phyloP scores from a whole-genome alignment of 1,140 invertebrate genomes.

The Drosophila novamexicana region DNA sequence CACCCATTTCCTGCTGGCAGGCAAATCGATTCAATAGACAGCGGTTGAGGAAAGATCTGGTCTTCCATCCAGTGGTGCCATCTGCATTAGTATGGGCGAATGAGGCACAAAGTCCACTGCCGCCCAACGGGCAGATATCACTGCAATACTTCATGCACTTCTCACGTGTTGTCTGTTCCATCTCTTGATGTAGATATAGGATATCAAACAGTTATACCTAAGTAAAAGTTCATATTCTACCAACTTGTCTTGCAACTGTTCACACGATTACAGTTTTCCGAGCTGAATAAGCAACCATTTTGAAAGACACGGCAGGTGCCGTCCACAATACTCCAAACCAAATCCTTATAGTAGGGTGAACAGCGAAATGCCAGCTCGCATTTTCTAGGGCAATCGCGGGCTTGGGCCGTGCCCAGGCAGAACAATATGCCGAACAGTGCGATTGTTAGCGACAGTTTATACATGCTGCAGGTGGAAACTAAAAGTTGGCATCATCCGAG shows the following conservation, averaged over 20 bases:
- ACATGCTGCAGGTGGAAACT: conserved; percentile 20
- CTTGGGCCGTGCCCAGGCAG: conserved; percentile 19
- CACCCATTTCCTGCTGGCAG: conserved; percentile 31
- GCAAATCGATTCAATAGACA: conserved; percentile 28
- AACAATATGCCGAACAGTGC: conserved; percentile 12
- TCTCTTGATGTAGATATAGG: neutral
- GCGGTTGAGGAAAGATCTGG: conserved; percentile 1
- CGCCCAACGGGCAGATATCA: neutral
- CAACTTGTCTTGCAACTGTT: conserved; percentile 23
- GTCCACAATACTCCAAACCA: conserved; percentile 45
- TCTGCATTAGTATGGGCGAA: neutral
- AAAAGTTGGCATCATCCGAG: neutral
- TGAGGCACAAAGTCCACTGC: conserved; percentile 12
- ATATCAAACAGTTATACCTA: neutral
- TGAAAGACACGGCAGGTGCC: conserved; percentile 50
- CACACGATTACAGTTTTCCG: conserved; percentile 44
- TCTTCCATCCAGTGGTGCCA: neutral
- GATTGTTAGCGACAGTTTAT: conserved; percentile 15
- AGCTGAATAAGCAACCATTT: conserved; percentile 52
- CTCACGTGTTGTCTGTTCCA: neutral
- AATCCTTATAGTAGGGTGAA: conserved; percentile 37
- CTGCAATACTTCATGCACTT: neutral
- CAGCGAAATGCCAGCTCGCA: conserved; percentile 32
- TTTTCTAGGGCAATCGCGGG: conserved; percentile 25
- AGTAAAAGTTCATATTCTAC: neutral